These are phyloP conservation scores for Cyclophora punctaria DNA, from an alignment of 2,888 invertebrate genomes.

Conservation along the genomic window DNA sequence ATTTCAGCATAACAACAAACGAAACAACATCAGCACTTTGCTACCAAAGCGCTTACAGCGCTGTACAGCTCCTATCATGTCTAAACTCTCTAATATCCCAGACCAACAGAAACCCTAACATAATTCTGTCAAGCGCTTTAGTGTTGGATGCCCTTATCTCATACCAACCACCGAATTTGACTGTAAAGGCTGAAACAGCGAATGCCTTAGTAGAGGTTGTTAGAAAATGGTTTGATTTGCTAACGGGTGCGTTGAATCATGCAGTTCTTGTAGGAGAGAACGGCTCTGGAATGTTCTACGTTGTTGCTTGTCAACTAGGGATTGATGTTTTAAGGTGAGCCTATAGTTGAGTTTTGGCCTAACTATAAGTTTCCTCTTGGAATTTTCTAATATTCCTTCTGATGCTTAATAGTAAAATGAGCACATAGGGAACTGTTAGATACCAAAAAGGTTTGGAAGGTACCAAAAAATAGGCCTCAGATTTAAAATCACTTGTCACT, in stretches of 20 bases:
- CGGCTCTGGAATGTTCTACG: constrained; percentile 43
- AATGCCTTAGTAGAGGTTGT: constrained; percentile 39
- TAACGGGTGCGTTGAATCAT: constrained; percentile 46
- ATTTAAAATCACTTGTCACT: too few relatives aligned
- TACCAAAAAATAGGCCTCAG: too few relatives aligned
- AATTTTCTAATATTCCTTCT: too few relatives aligned
- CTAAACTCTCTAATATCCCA: constrained; percentile 38
- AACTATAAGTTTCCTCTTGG: too few relatives aligned
- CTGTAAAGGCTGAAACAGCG: constrained; percentile 35
- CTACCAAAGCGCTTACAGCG: constrained; percentile 61
- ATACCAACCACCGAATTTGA: constrained; percentile 49
- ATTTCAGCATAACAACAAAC: constrained; percentile 39
- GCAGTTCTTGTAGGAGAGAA: constrained; percentile 39
- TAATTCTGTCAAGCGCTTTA: constrained; percentile 49
- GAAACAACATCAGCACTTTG: constrained; percentile 49
- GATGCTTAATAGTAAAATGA: too few relatives aligned
- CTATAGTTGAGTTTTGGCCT: too few relatives aligned
- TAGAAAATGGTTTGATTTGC: constrained; percentile 46
- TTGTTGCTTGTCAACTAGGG: constrained; percentile 49
- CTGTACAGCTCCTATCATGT: constrained; percentile 53
- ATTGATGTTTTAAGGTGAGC: constrained; percentile 44
- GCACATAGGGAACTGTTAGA: too few relatives aligned
- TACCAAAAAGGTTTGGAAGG: too few relatives aligned
- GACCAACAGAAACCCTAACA: constrained; percentile 37
- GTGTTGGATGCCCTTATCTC: constrained; percentile 52